Evolutionary conservation across 2,888 invertebrate species (phyloP), one percentile per base, ranked within the genome.

Genomic region (Choristoneura rosaceana): DNA sequence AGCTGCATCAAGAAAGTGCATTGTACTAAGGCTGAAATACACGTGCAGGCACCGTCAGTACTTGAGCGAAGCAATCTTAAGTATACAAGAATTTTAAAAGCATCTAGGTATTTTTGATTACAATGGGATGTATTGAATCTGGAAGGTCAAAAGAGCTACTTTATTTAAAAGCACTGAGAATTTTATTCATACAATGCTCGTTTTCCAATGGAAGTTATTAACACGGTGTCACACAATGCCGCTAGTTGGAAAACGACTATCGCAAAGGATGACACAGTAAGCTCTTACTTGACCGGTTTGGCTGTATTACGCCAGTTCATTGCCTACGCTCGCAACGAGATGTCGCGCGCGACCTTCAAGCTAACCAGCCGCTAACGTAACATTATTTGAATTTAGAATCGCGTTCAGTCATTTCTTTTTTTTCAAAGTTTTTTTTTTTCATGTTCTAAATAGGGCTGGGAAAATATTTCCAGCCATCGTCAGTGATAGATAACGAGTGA

Each of bases 281-380:
- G 83, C 88, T 89, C 89, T 88, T 82, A 85, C 87, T 89, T 88
- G 87, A 90, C 90, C 89, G 88, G 84, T 82, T 84, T 69, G 77
- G 70, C 64, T 73, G 76, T 78, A 73, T 76, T 80, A 77, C 78
- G 83, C 82, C 86, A 92, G 93, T 92, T 88, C 83, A 80, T 83
- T 85, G 86, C 87, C 83, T 85, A 85, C 92, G 82, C 84, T 87
- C 84, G 84, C 76, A 75, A 77, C 75, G 85, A 75, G 76, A 90
- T 89, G 93, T 90, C 86, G 78, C 74, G 63, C 69, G 76, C 79
- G 63, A 25, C 58, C 33, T 71, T 67, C 66, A 34, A 70, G 67
- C 62, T 59, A 43, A 78, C 80, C 81, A 77, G 80, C 86, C 83
- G 87, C 83, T 84, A 82, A 75, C 82, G 81, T 77, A 79, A 82